phyloP scores from a whole-genome alignment of 2,113 vertebrate species.

The Noturus placidus region DNA sequence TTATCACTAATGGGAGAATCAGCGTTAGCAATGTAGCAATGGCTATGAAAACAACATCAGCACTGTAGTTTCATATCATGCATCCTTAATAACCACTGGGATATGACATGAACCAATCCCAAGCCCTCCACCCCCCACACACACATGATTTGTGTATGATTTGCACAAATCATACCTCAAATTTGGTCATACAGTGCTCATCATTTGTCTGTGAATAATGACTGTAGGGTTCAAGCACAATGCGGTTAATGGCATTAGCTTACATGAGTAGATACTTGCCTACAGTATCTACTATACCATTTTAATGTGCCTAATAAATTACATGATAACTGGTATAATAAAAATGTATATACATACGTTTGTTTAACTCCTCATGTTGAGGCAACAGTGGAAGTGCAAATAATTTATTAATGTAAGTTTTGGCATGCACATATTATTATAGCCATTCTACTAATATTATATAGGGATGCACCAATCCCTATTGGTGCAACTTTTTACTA shows the following conservation, averaged over 20 bases:
- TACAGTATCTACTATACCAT: neutral
- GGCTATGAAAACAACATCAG: neutral
- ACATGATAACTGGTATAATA: constrained; percentile 20
- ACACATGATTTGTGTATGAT: too few species aligned
- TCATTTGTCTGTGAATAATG: neutral
- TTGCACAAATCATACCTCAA: neutral
- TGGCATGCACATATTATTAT: constrained; percentile 18
- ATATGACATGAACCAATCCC: neutral
- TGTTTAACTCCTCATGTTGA: neutral
- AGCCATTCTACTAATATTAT: neutral
- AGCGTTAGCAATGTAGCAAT: neutral
- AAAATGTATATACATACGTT: constrained; percentile 19
- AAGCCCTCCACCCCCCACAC: too few species aligned
- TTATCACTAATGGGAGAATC: neutral
- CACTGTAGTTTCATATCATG: neutral
- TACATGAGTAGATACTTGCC: neutral
- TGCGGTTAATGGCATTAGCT: neutral
- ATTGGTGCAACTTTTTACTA: neutral
- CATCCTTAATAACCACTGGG: neutral
- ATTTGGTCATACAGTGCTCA: neutral
- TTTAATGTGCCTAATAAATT: neutral
- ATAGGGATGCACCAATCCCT: neutral
- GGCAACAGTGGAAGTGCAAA: neutral
- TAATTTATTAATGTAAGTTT: constrained; percentile 18
- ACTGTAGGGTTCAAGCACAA: neutral